These are phyloP conservation scores for Pelosia muscerda DNA, from an alignment of 2,888 invertebrate species.

Conservation along the genomic window DNA sequence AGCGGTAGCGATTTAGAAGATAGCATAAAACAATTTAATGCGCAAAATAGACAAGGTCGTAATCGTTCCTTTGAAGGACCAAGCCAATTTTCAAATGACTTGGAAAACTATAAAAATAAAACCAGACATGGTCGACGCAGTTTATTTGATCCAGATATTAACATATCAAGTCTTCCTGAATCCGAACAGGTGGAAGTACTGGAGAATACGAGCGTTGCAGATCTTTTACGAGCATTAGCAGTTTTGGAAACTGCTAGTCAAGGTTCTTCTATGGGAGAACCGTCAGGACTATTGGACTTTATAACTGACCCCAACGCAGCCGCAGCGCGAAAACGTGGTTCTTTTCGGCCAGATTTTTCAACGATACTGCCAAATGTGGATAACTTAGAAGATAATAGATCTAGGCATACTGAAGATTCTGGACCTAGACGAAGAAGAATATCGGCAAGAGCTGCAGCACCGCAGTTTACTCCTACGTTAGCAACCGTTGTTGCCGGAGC, in stretches of 20 bases:
- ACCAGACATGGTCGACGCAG: constrained; percentile 79
- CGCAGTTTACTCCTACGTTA: constrained; percentile 80
- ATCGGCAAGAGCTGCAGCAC: constrained; percentile 77
- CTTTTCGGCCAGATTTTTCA: constrained; percentile 72
- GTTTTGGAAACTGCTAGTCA: constrained; percentile 85
- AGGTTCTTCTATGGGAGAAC: constrained; percentile 47
- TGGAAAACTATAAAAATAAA: constrained; percentile 75
- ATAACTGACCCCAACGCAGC: constrained; percentile 57
- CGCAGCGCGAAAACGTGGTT: constrained; percentile 70
- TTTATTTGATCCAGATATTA: constrained; percentile 80
- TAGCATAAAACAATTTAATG: constrained; percentile 77
- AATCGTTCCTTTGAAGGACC: constrained; percentile 69
- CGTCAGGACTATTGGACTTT: constrained; percentile 67
- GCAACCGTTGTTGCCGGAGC: constrained; percentile 82
- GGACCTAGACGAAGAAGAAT: constrained; percentile 76
- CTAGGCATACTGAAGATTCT: constrained; percentile 39
- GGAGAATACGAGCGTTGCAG: constrained; percentile 94
- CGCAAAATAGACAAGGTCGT: constrained; percentile 68
- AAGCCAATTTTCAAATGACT: constrained; percentile 64
- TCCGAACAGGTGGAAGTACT: constrained; percentile 88
- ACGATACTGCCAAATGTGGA: constrained; percentile 62
- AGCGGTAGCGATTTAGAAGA: constrained; percentile 72
- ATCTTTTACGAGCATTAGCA: constrained; percentile 92
- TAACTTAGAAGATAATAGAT: constrained; percentile 63
- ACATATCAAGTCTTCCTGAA: constrained; percentile 74